Evolutionary conservation across 2,113 vertebrate genomes (phyloP).

Genomic region (Ranitomeya imitator): DNA sequence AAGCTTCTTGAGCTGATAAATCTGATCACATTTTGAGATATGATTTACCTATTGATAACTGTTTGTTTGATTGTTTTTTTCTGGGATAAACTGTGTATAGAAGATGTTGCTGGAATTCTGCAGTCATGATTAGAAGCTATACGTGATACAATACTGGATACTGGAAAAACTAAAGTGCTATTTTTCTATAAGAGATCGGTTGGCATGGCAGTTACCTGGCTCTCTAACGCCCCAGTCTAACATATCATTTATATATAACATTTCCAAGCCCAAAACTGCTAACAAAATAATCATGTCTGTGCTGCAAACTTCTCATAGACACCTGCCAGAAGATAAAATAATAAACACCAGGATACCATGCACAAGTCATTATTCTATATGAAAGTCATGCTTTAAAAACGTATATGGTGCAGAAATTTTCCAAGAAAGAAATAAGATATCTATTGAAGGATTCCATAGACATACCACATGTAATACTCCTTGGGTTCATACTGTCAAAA

Average conservation of each 20-base stretch:
- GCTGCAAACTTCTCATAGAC: background rate
- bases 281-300: conserved; percentile 19
- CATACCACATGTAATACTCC: background rate
- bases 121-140: background rate
- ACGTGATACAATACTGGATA: background rate
- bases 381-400: background rate
- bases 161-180: background rate
- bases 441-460: background rate
- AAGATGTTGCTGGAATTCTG: background rate
- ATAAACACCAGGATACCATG: background rate
- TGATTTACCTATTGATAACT: conserved; percentile 12
- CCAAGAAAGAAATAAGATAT: conserved; percentile 15
- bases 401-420: background rate
- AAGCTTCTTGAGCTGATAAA: conserved; percentile 11
- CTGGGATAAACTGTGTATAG: background rate
- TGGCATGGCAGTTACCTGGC: background rate
- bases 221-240: background rate
- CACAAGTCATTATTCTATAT: background rate
- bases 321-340: conserved; percentile 7
- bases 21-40: rapidly evolving
- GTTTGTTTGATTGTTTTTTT: too few species aligned
- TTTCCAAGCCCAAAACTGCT: background rate
- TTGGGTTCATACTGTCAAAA: background rate
- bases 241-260: background rate
- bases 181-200: background rate